phyloP scores from a whole-genome alignment of 2,888 invertebrate genomes.

The Dolomedes plantarius region DNA sequence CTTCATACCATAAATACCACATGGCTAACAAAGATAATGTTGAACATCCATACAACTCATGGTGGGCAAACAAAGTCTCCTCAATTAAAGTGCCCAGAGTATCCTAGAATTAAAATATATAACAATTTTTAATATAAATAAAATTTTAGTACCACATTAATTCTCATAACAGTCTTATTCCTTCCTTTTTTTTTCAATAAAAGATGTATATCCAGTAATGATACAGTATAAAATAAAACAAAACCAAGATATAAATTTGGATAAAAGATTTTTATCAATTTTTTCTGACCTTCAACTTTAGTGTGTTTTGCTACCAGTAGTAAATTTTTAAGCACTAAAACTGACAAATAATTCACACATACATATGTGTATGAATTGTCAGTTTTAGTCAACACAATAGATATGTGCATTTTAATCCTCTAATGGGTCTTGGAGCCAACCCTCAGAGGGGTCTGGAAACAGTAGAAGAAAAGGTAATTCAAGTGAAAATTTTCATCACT shows the following conservation, averaged over 20 bases:
- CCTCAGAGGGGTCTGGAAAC: too few species aligned
- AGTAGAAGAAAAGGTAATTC: too few species aligned
- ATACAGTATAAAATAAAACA: neutral
- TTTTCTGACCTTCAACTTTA: neutral
- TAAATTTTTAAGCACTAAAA: too few species aligned
- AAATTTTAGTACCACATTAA: neutral
- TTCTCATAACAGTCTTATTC: neutral
- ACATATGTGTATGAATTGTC: too few species aligned
- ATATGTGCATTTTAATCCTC: too few species aligned
- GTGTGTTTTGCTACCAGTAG: too few species aligned
- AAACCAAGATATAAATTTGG: neutral
- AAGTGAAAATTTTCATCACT: too few species aligned
- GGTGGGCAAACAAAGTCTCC: conserved; percentile 44
- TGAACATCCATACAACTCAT: conserved; percentile 48
- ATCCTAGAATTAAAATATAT: conserved; percentile 41
- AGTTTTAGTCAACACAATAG: too few species aligned
- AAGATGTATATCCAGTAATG: neutral
- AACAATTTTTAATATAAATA: neutral
- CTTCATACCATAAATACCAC: conserved; percentile 58
- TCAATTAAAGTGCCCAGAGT: conserved; percentile 31
- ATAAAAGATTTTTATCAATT: neutral
- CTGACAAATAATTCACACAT: too few species aligned
- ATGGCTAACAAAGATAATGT: conserved; percentile 44
- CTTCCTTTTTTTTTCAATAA: too few species aligned
- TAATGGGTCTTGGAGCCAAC: too few species aligned